A percentile compares a stretch with the other conserved stretches of the same genome.
Conservation (phyloP, 2,797 vertebrate genomes). For the Taeniopygia guttata region DNA sequence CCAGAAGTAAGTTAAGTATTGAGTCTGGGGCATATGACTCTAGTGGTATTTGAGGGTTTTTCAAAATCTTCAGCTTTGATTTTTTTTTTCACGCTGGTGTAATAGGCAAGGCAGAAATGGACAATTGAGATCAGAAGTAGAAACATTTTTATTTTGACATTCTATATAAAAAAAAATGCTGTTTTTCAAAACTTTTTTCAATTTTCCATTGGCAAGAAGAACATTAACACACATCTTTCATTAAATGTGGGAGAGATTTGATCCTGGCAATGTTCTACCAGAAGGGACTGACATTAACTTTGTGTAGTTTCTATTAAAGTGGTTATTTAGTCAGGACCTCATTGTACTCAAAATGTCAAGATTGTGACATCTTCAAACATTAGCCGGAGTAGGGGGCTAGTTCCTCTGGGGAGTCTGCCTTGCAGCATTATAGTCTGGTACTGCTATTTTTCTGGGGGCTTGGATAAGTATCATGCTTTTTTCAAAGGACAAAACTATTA, state of each 20-base stretch:
- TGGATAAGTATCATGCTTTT: background rate
- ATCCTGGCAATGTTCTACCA: background rate
- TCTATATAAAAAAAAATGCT: background rate
- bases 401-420: background rate
- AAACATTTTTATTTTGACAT: background rate
- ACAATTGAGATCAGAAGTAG: background rate
- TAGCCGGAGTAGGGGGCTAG: background rate
- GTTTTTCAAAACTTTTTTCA: background rate
- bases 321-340: background rate
- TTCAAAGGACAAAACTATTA: background rate
- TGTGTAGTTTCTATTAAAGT: background rate
- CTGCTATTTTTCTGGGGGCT: background rate
- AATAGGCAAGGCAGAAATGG: background rate
- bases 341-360: constrained; percentile 29
- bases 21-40: background rate
- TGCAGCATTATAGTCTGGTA: background rate
- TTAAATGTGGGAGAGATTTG: background rate
- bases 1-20: background rate
- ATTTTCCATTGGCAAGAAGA: background rate
- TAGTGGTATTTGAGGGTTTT: background rate
- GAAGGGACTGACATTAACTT: background rate
- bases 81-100: background rate
- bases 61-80: background rate
- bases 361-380: background rate
- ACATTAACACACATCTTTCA: background rate